phyloP scores from a whole-genome alignment of 92 coral and sea anemone genomes.

The Paramuricea clavata region DNA sequence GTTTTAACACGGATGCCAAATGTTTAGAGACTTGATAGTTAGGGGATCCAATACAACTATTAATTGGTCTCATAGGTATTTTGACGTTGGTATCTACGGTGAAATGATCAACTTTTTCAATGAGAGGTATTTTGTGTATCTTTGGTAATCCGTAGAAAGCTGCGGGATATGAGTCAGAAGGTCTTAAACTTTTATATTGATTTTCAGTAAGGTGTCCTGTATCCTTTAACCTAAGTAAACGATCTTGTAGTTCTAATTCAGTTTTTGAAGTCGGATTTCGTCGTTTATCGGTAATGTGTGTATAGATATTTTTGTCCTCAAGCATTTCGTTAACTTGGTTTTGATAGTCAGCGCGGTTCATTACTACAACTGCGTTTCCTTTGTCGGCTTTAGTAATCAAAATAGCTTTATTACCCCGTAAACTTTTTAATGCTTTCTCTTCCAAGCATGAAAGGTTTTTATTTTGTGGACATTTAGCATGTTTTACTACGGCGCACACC shows the following conservation, averaged over 20 bases:
- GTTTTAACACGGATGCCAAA: conserved; percentile 30
- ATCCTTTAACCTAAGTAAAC: neutral
- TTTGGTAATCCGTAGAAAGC: conserved; percentile 40
- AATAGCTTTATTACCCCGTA: conserved; percentile 3
- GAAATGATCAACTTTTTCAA: conserved; percentile 20
- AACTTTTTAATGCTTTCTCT: neutral
- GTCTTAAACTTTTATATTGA: conserved; percentile 27
- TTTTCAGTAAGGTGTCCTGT: conserved; percentile 11
- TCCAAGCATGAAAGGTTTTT: conserved; percentile 30
- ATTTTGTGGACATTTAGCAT: conserved; percentile 23
- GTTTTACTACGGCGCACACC: conserved; percentile 10
- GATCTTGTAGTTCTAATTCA: conserved; percentile 22
- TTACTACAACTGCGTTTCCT: conserved; percentile 34
- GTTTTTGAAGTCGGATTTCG: conserved; percentile 33
- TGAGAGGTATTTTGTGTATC: conserved; percentile 28
- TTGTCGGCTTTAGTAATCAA: conserved; percentile 35
- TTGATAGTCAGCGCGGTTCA: conserved; percentile 15
- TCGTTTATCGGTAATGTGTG: conserved; percentile 26
- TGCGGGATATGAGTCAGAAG: conserved; percentile 40
- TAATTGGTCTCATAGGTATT: conserved; percentile 39
- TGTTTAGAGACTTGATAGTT: conserved; percentile 30
- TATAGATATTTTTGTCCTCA: conserved; percentile 17
- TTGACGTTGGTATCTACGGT: neutral
- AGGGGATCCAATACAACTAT: conserved; percentile 34
- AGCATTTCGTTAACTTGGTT: conserved; percentile 25